Evolutionary conservation across 2,113 vertebrate genomes (phyloP), one percentile per base, ranked within the genome.

Genomic region (Oreocharis arfaki): DNA sequence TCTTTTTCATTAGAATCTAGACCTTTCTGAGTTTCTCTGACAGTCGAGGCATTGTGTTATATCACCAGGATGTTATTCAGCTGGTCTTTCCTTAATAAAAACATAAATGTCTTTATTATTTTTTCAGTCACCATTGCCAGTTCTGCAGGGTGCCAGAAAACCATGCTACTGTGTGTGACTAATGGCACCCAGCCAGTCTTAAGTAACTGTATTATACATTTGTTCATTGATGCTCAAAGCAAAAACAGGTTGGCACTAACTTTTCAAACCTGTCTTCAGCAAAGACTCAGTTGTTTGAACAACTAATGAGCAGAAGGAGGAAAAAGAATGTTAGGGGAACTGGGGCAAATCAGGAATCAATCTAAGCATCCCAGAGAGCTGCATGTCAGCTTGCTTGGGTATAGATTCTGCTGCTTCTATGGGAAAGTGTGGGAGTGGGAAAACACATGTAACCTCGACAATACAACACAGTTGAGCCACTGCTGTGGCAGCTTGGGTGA

Each of bases 71-170:
- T 78, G n/a, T 67, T 87, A 71, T 78, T 93, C 68, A 96, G 33
- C 44, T 9, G 6, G 81, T 92, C 24, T 77, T 55, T 77, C 42
- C 39, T 37, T 90, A 93, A 94, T 89, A 93, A 94, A 96, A 97
- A 88, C 77, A 90, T 52, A 71, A 92, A 93, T 75, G 88, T 92
- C 82, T 86, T 90, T 90, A 88, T 92, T 88, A 60, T 86, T 84
- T 93, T 93, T 90, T 83, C 73, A 87, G 56, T 80, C 65, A 88
- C 41, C 16, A 10, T 13, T 96, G 88, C 56, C 93, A 94, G 2
- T 95, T 92, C 63, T 89, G 28, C 68, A 68, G 32, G 28, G 41
- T 75, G 73, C 88, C 94, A 96, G 84, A 84, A 44, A 89, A 68
- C 60, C 17, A 2, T 70, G 82, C 80, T 82, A 44, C 73, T 84